Percentiles rank a stretch among this genome's conserved stretches.
Evolutionary conservation across 2,797 vertebrate species (phyloP).

Genomic region (Chloroceryle inda): DNA sequence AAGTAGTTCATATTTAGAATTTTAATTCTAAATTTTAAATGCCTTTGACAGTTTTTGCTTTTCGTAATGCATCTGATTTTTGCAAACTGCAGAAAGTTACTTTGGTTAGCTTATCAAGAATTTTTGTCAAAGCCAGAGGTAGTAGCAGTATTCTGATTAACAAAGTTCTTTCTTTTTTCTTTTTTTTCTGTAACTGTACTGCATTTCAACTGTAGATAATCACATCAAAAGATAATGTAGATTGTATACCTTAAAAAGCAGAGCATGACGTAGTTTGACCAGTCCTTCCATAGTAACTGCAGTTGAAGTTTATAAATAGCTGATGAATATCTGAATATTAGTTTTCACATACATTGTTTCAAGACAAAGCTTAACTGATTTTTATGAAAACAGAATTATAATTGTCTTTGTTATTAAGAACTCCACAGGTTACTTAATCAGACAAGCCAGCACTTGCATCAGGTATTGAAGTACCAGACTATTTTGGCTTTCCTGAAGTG

Average conservation of each 20-base stretch:
- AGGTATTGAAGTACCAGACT: conserved; percentile 1
- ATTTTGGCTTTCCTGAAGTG: neutral
- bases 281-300: neutral
- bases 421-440: conserved; percentile 28
- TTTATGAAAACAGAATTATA: neutral
- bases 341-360: neutral
- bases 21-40: neutral
- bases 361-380: neutral
- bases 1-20: neutral
- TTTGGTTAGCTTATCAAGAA: neutral
- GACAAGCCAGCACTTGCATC: conserved; percentile 59
- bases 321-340: neutral
- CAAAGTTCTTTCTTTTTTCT: neutral
- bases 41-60: neutral
- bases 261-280: neutral
- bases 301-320: neutral
- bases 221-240: neutral
- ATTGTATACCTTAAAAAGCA: neutral
- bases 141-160: neutral
- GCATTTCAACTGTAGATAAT: neutral
- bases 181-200: neutral
- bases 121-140: neutral
- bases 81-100: neutral
- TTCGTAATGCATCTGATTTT: neutral
- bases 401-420: conserved; percentile 42